phyloP scores from a whole-genome alignment of 2,888 invertebrate species.

The Leucophenga montana region DNA sequence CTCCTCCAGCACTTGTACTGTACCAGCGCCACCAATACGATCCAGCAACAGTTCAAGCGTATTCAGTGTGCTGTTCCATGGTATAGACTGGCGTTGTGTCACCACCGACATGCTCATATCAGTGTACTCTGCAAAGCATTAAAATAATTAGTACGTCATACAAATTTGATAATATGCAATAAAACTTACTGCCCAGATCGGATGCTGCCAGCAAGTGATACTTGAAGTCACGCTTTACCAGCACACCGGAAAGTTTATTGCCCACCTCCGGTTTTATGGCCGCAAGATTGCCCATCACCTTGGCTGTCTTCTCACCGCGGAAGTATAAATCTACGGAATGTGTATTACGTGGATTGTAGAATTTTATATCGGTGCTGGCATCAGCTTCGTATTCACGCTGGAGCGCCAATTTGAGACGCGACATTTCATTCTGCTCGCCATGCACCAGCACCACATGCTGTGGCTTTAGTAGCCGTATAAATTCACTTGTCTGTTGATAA shows the following conservation, averaged over 20 bases:
- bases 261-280: slow-evolving; percentile 86
- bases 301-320: slow-evolving; percentile 97
- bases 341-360: slow-evolving; percentile 97
- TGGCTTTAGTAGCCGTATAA: slow-evolving; percentile 93
- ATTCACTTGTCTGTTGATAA: slow-evolving; percentile 86
- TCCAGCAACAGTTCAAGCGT: slow-evolving; percentile 84
- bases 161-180: not conserved
- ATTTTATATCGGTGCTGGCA: slow-evolving; percentile 84
- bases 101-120: slow-evolving; percentile 95
- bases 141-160: not conserved
- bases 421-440: slow-evolving; percentile 99
- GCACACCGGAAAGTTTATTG: slow-evolving; percentile 88
- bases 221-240: slow-evolving; percentile 98
- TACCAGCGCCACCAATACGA: slow-evolving; percentile 82
- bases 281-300: slow-evolving; percentile 96
- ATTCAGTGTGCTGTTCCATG: slow-evolving; percentile 79
- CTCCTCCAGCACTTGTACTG: slow-evolving; percentile 79
- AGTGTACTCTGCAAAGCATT: slow-evolving; percentile 82
- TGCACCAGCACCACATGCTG: slow-evolving; percentile 96
- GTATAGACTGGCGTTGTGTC: slow-evolving; percentile 92
- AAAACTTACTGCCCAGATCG: slow-evolving; percentile 84
- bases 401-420: slow-evolving; percentile 92
- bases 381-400: slow-evolving; percentile 83
- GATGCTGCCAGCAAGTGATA: slow-evolving; percentile 94
- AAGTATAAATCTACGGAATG: slow-evolving; percentile 94